phyloP scores from a whole-genome alignment of 1,140 invertebrate species.

The Grapholita molesta region DNA sequence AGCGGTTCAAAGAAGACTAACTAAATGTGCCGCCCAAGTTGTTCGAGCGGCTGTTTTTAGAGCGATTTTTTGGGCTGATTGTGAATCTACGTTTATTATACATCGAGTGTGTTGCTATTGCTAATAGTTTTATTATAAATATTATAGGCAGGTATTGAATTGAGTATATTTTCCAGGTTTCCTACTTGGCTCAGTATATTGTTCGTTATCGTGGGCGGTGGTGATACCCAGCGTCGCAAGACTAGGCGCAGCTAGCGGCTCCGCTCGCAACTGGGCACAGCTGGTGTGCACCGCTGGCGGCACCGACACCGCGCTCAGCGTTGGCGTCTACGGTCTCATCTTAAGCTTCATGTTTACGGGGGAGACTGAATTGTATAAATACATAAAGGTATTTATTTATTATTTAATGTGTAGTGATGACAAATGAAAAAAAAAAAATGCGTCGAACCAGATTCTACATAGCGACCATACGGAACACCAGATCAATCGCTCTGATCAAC shows the following conservation, averaged over 20 bases:
- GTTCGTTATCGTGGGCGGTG: constrained; percentile 61
- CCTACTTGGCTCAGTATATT: constrained; percentile 60
- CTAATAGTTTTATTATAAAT: no score
- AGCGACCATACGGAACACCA: no score
- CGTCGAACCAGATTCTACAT: no score
- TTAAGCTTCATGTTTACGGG: constrained; percentile 54
- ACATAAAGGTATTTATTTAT: constrained; percentile 42
- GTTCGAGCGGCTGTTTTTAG: no score
- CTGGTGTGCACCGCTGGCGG: constrained; percentile 65
- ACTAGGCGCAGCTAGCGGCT: constrained; percentile 31
- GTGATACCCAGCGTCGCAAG: constrained; percentile 54
- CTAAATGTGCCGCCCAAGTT: no score
- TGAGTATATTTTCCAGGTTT: constrained; percentile 42
- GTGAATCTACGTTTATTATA: no score
- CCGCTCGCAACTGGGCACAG: constrained; percentile 56
- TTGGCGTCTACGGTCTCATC: constrained; percentile 57
- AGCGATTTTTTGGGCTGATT: no score
- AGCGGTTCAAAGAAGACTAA: no score
- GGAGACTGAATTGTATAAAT: constrained; percentile 45
- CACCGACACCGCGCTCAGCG: constrained; percentile 62
- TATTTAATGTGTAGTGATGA: no score
- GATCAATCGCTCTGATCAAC: no score
- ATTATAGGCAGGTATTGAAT: background rate
- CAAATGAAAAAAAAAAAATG: no score
- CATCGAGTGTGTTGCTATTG: no score